A percentile compares a stretch with the other conserved stretches of the same genome.
Evolutionary conservation across 64 coral and sea anemone genomes (phyloP).

Genomic region (Catalaphyllia jardinei): DNA sequence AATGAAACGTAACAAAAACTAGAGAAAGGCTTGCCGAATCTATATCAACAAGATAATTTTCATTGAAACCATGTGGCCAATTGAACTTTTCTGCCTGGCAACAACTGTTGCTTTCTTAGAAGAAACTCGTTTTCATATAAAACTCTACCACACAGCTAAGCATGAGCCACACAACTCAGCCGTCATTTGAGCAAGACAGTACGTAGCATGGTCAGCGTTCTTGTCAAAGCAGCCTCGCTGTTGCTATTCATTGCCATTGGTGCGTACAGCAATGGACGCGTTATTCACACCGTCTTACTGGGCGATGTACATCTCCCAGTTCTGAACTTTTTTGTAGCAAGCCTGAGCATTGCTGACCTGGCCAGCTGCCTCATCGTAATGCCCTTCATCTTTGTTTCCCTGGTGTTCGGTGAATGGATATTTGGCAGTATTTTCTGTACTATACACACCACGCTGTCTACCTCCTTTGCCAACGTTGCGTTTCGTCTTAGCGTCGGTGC

Average conservation of each 20-base stretch:
- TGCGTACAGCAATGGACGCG: neutral
- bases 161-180: neutral
- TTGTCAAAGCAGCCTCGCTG: neutral
- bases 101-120: too few relatives aligned
- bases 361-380: neutral
- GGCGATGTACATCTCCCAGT: neutral
- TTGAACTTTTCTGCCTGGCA: too few relatives aligned
- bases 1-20: too few relatives aligned
- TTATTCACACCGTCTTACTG: slow-evolving; percentile 2
- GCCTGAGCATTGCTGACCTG: slow-evolving; percentile 1
- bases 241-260: neutral
- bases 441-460: neutral
- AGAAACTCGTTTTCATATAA: too few relatives aligned
- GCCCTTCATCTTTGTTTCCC: neutral
- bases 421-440: neutral
- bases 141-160: neutral
- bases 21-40: too few relatives aligned
- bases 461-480: neutral
- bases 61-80: too few relatives aligned
- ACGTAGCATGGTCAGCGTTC: too few relatives aligned
- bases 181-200: neutral
- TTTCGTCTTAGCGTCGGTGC: neutral
- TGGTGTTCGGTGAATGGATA: neutral
- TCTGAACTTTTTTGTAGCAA: slow-evolving; percentile 2
- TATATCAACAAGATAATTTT: too few relatives aligned